These are phyloP conservation scores for Eulemur coronatus DNA, from an alignment of 2,797 vertebrate genomes.

Conservation along the genomic window DNA sequence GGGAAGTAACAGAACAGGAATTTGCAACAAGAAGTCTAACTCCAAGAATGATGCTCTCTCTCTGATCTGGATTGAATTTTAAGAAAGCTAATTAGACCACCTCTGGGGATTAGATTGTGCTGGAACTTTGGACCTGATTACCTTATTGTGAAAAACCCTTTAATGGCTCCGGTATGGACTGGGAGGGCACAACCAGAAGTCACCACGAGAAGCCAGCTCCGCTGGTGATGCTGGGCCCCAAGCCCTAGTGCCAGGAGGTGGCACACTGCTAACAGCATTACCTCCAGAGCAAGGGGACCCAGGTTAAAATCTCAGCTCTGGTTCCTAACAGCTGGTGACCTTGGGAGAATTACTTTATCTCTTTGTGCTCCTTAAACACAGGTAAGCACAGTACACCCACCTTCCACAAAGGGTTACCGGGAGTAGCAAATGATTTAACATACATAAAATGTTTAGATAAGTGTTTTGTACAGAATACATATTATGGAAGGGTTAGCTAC, in stretches of 20 bases:
- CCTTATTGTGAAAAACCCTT: background rate
- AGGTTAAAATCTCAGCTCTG: background rate
- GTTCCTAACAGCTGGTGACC: no score
- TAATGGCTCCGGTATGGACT: background rate
- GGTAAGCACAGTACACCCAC: background rate
- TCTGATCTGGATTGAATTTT: background rate
- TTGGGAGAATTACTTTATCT: background rate
- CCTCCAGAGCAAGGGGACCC: background rate
- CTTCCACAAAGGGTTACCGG: background rate
- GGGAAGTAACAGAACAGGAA: background rate
- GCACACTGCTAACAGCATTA: no score
- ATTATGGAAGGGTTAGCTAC: background rate
- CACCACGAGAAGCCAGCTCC: background rate
- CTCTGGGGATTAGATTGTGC: no score
- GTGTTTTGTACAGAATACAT: background rate
- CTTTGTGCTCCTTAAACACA: background rate
- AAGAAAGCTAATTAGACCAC: background rate
- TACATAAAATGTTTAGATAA: background rate
- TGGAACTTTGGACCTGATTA: background rate
- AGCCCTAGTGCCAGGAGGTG: no score
- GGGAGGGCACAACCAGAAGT: background rate
- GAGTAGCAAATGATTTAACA: background rate
- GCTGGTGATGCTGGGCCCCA: background rate
- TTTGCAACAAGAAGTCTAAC: background rate
- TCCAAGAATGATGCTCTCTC: background rate